phyloP scores from a whole-genome alignment of 2,113 vertebrate genomes.

The Camelus dromedarius region DNA sequence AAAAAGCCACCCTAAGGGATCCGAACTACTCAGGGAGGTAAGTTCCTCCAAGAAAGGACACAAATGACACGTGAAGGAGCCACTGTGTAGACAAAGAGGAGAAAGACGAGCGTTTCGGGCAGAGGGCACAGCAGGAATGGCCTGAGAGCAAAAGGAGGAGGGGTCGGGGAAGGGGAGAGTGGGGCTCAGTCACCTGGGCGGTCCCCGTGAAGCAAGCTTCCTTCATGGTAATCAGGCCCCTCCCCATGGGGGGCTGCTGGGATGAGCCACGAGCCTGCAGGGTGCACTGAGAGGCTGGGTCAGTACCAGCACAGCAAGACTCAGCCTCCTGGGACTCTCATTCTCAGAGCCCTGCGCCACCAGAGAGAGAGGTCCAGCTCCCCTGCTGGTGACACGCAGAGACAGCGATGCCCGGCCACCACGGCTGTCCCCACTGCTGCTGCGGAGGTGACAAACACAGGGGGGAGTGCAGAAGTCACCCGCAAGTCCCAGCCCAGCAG shows the following conservation, averaged over 20 bases:
- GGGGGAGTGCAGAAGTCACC: neutral
- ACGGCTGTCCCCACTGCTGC: neutral
- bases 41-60: neutral
- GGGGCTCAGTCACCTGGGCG: fast-evolving
- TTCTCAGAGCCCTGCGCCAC: neutral
- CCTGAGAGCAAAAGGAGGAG: neutral
- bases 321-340: fast-evolving
- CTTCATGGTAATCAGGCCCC: fast-evolving
- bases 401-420: fast-evolving
- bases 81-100: neutral
- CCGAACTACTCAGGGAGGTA: neutral
- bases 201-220: neutral
- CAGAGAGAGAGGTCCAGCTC: neutral
- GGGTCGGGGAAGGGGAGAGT: neutral
- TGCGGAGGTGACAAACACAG: neutral
- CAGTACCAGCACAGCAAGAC: neutral
- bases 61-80: neutral
- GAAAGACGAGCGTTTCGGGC: neutral
- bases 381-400: fast-evolving
- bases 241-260: fast-evolving
- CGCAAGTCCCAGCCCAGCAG: neutral
- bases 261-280: neutral
- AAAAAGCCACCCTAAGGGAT: neutral
- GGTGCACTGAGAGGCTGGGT: too few species aligned
- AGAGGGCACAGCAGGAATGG: neutral